Conservation (phyloP, 2,888 invertebrate species). For the Eupithecia dodoneata region DNA sequence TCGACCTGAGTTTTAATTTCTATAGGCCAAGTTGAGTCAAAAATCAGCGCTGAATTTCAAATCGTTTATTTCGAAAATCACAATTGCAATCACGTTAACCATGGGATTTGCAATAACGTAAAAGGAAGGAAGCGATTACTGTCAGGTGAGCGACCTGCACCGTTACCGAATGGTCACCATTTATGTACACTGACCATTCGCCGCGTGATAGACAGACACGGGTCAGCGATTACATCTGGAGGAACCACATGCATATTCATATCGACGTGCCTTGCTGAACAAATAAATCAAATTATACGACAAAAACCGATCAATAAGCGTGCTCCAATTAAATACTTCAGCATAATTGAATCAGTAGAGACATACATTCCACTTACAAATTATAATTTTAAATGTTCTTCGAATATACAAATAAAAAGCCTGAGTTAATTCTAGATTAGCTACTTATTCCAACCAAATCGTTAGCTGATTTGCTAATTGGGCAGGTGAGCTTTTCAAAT, state of each 20-base stretch:
- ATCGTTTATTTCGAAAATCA: slow-evolving; percentile 42
- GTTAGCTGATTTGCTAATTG: slow-evolving; percentile 39
- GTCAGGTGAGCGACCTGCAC: slow-evolving; percentile 79
- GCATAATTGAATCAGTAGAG: background rate
- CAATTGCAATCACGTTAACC: slow-evolving; percentile 71
- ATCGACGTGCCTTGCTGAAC: slow-evolving; percentile 52
- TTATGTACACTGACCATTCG: slow-evolving; percentile 57
- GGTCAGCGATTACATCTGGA: slow-evolving; percentile 67
- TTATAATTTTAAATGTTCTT: slow-evolving; percentile 23
- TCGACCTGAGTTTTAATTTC: slow-evolving; percentile 46
- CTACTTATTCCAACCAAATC: slow-evolving; percentile 16
- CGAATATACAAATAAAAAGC: background rate
- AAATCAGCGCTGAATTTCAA: slow-evolving; percentile 33
- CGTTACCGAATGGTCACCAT: slow-evolving; percentile 72
- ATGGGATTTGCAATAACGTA: slow-evolving; percentile 71
- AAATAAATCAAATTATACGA: slow-evolving; percentile 27
- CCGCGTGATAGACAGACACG: slow-evolving; percentile 48
- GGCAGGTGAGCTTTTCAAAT: slow-evolving; percentile 36
- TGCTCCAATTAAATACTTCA: slow-evolving; percentile 27
- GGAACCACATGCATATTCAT: slow-evolving; percentile 69
- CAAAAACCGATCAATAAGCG: slow-evolving; percentile 20
- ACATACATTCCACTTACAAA: slow-evolving; percentile 12
- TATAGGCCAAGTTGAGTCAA: slow-evolving; percentile 35
- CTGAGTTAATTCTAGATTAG: slow-evolving; percentile 14
- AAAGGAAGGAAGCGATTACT: slow-evolving; percentile 81